These are phyloP conservation scores for Podarcis raffonei DNA, from an alignment of 2,113 vertebrate genomes.

Conservation along the genomic window DNA sequence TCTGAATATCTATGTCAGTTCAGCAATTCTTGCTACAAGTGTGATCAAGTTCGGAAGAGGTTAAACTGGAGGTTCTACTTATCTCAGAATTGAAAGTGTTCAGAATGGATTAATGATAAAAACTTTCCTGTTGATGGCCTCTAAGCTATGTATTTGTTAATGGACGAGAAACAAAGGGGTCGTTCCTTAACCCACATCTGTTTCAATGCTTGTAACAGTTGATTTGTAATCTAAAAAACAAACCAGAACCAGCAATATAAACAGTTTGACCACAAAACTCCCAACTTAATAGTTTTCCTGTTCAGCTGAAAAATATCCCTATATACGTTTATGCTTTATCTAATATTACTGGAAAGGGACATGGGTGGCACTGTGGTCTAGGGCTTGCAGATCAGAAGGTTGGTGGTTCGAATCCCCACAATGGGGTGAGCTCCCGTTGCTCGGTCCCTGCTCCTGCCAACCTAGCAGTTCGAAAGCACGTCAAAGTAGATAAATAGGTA, in stretches of 20 bases:
- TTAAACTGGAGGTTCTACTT: neutral
- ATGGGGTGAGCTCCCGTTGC: too few species aligned
- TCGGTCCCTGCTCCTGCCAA: too few species aligned
- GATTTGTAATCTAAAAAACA: neutral
- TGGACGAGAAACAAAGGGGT: neutral
- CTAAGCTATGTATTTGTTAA: neutral
- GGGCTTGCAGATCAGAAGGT: too few species aligned
- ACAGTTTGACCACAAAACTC: neutral
- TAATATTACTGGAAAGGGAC: neutral
- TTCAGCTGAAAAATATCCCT: neutral
- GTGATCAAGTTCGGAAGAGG: neutral
- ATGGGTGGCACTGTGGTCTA: too few species aligned
- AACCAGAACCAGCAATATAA: neutral
- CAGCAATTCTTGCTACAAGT: neutral
- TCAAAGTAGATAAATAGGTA: too few species aligned
- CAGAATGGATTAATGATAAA: neutral
- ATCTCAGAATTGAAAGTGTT: neutral
- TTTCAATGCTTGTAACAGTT: neutral
- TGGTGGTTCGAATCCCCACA: accelerated
- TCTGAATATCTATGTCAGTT: neutral
- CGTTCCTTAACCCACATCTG: neutral
- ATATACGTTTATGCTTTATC: neutral
- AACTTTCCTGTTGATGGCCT: neutral
- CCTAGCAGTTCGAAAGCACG: too few species aligned
- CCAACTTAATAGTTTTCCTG: neutral